A percentile compares a stretch with the other conserved stretches of the same genome.
Evolutionary conservation across 35 echinoderm and acorn worm species (phyloP).

Genomic region (Anneissia japonica): DNA sequence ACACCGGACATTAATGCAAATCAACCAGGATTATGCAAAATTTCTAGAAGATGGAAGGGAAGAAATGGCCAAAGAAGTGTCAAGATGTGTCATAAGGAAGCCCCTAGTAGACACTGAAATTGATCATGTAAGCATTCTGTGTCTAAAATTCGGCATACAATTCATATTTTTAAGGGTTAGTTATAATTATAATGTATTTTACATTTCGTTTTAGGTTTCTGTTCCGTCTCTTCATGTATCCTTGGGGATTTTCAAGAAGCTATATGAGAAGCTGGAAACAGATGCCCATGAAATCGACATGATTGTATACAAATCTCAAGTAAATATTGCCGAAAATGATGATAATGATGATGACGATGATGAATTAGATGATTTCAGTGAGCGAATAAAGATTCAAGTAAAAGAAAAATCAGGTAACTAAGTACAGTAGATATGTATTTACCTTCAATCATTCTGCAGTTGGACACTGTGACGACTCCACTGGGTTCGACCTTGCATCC

Average conservation of each 20-base stretch:
- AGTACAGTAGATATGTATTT: too few species aligned
- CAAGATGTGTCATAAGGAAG: not conserved
- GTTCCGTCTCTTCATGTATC: slow-evolving; percentile 14
- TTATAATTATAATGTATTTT: not conserved
- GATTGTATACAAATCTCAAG: too few species aligned
- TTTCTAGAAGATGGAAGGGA: not conserved
- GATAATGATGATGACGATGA: too few species aligned
- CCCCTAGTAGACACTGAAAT: not conserved
- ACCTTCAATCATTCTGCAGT: too few species aligned
- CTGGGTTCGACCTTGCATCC: too few species aligned
- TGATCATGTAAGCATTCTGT: slow-evolving; percentile 7
- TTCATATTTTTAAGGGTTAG: too few species aligned
- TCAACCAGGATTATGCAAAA: not conserved
- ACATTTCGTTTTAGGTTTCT: not conserved
- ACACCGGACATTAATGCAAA: not conserved
- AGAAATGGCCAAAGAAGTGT: slow-evolving; percentile 9
- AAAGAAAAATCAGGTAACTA: too few species aligned
- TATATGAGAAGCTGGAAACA: slow-evolving; percentile 8
- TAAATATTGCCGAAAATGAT: too few species aligned
- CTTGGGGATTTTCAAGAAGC: slow-evolving; percentile 18
- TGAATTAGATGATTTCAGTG: too few species aligned
- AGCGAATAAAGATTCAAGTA: too few species aligned
- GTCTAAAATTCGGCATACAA: too few species aligned
- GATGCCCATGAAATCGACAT: slow-evolving; percentile 13
- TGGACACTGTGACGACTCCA: too few species aligned